These are phyloP conservation scores for Tachina grossa DNA, from an alignment of 2,888 invertebrate species.

Conservation along the genomic window DNA sequence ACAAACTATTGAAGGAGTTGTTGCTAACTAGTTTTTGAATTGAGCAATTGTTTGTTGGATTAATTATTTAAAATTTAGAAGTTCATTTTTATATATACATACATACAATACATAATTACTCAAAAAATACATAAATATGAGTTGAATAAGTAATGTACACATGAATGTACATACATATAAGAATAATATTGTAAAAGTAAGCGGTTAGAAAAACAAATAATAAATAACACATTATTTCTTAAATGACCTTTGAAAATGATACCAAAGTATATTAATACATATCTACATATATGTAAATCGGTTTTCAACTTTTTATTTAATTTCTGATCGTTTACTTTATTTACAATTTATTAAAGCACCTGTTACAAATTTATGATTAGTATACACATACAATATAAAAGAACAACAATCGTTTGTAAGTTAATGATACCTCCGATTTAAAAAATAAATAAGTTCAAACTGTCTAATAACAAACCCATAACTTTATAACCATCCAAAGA, in stretches of 20 bases:
- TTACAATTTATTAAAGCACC: slow-evolving; percentile 20
- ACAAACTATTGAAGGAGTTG: too few relatives aligned
- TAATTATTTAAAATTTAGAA: slow-evolving; percentile 27
- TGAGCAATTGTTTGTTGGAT: slow-evolving; percentile 10
- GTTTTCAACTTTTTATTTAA: not conserved
- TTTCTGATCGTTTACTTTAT: slow-evolving; percentile 14
- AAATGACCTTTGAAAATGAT: not conserved
- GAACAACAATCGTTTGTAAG: slow-evolving; percentile 66
- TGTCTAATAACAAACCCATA: slow-evolving; percentile 25
- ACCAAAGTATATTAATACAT: not conserved
- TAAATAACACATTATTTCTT: not conserved
- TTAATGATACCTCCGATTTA: slow-evolving; percentile 69
- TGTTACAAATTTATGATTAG: slow-evolving; percentile 13
- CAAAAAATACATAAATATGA: not conserved
- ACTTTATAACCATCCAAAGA: slow-evolving; percentile 18
- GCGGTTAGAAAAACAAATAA: slow-evolving; percentile 1
- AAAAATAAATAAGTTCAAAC: slow-evolving; percentile 44
- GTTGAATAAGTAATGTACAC: not conserved
- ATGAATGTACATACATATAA: not conserved
- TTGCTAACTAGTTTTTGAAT: too few relatives aligned
- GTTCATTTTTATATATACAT: slow-evolving; percentile 11
- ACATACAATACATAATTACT: slow-evolving; percentile 13
- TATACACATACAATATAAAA: not conserved
- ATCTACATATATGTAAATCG: not conserved
- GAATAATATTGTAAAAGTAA: not conserved